These are phyloP conservation scores for Australoheros facetus DNA, from an alignment of 2,797 vertebrate genomes.

Conservation along the genomic window DNA sequence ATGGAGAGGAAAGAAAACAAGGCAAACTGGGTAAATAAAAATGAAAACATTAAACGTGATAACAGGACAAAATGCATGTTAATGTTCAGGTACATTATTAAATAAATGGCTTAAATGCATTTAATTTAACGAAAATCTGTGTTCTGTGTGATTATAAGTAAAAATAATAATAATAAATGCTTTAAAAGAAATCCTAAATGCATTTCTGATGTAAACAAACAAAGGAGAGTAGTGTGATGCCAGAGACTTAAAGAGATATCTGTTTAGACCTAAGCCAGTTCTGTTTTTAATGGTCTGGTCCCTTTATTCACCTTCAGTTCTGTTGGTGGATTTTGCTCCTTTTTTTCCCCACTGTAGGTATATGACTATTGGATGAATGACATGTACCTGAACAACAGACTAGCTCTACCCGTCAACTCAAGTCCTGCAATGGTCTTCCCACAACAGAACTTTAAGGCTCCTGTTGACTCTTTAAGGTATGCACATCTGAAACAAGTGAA, in stretches of 20 bases:
- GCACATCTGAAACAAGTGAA: neutral
- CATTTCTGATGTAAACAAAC: neutral
- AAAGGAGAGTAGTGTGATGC: neutral
- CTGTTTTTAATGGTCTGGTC: neutral
- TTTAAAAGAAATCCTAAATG: neutral
- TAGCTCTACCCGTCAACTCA: conserved; percentile 93
- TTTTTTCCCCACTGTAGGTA: conserved; percentile 76
- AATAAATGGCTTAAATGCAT: neutral
- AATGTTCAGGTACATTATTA: neutral
- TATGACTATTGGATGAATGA: conserved; percentile 96
- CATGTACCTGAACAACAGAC: conserved; percentile 95
- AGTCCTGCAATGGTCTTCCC: conserved; percentile 94
- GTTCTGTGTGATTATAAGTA: neutral
- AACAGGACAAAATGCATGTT: neutral
- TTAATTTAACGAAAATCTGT: neutral
- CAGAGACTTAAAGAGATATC: neutral
- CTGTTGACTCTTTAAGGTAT: conserved; percentile 90
- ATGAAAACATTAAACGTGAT: neutral
- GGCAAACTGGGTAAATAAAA: conserved; percentile 89
- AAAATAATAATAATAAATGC: neutral
- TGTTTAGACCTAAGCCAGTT: neutral
- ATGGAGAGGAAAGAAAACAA: conserved; percentile 83
- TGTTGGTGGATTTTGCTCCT: neutral
- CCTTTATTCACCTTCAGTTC: neutral
- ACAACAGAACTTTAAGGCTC: conserved; percentile 87